A percentile compares a stretch with the other conserved stretches of the same genome.
These are phyloP conservation scores for Prietella phreatophila DNA, from an alignment of 2,113 vertebrate species.

Conservation along the genomic window DNA sequence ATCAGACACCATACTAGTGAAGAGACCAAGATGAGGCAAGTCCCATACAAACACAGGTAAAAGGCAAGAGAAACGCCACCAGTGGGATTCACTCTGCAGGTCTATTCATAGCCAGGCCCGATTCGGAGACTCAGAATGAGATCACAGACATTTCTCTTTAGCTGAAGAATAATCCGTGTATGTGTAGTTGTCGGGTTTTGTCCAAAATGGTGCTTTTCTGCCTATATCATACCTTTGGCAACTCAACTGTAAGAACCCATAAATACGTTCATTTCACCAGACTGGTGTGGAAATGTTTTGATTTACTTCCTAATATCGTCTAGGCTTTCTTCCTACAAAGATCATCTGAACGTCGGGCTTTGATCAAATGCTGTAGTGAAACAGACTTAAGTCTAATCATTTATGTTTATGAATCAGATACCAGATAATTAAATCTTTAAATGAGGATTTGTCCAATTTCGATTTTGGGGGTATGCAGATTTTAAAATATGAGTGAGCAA, in stretches of 20 bases:
- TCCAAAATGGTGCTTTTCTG: neutral
- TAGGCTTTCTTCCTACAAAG: neutral
- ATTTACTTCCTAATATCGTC: neutral
- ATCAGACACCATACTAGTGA: neutral
- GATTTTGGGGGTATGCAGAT: neutral
- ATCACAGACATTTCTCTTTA: neutral
- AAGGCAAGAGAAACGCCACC: neutral
- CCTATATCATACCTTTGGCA: neutral
- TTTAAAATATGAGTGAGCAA: neutral
- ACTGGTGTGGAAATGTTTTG: neutral
- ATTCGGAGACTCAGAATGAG: neutral
- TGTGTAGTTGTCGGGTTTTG: neutral
- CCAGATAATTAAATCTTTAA: neutral
- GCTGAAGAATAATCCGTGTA: neutral
- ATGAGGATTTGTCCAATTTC: neutral
- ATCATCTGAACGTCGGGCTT: neutral
- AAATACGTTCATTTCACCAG: neutral
- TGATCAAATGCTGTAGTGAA: neutral
- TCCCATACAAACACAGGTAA: neutral
- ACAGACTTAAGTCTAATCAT: neutral
- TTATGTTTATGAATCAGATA: neutral
- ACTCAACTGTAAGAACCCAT: neutral
- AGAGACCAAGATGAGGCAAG: conserved; percentile 9
- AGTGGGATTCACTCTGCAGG: conserved; percentile 13
- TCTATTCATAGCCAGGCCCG: conserved; percentile 6